Base-by-base conservation (phyloP, 2,113 vertebrate species). In the Laterallus jamaicensis region DNA sequence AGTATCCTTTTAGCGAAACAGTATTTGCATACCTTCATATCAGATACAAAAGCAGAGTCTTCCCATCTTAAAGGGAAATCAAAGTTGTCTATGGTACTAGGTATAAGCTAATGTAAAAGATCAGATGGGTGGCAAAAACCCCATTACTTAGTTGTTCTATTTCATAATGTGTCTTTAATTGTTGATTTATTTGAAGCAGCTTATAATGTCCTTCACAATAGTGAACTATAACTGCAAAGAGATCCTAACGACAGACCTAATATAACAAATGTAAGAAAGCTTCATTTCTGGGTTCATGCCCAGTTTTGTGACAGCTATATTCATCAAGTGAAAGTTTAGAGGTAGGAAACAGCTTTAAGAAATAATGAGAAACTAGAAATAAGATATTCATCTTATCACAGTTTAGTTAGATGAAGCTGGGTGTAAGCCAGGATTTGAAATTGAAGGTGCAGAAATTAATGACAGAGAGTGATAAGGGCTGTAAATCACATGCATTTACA, bases 371-470 rank as follows among this genome's bases (percentile, higher is more conserved):
- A 97, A 82, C 86, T 78, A 93, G 74, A 97, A 96, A 94, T 92
- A 94, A 81, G 70, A 92, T 92, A 94, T 94, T 97, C n/a, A 94
- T 97, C 90, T 96, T 96, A 96, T 89, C 93, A 96, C 56, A 80
- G 89, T 97, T 98, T 97, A 96, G 87, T 96, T 96, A 94, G 68
- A 93, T 12, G 49, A 94, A 95, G 21, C 78, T 84, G 69, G 44
- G 18, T 92, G 18, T 76, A 90, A 96, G 88, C 89, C 95, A 98
- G 79, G 63, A 90, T 97, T 90, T 95, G 68, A 95, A 98, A 97
- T 56, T 95, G 82, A 86, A 97, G 89, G 77, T 91, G 70, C 50
- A 96, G 77, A 97, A 98, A 96, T 96, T 95, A 97, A 97, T 97
- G 73, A 64, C 60, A 82, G 60, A 90, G 82, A 95, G 64, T 74